phyloP scores from a whole-genome alignment of 2,797 vertebrate genomes.

The Bradypus variegatus region DNA sequence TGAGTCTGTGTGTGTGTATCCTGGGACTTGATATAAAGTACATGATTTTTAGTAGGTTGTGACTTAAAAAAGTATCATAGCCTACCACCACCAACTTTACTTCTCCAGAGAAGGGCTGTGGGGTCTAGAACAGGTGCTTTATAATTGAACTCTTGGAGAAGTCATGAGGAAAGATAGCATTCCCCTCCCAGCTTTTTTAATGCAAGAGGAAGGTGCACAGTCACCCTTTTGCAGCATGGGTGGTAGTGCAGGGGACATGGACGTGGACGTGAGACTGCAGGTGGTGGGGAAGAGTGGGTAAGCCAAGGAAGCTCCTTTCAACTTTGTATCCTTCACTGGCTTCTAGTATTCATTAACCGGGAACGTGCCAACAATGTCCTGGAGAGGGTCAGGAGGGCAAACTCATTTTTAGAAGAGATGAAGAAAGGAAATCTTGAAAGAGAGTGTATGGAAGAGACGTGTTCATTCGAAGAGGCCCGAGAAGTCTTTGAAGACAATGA shows the following conservation, averaged over 20 bases:
- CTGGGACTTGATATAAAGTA: background rate
- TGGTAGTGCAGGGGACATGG: no score
- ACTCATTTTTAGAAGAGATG: conserved; percentile 80
- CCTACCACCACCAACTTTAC: background rate
- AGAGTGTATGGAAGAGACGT: conserved; percentile 88
- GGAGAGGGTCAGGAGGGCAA: conserved; percentile 80
- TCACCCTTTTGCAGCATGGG: background rate
- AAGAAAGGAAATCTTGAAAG: conserved; percentile 88
- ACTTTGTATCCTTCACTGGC: background rate
- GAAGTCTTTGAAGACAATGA: conserved; percentile 88
- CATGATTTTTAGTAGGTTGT: background rate
- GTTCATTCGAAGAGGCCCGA: conserved; percentile 85
- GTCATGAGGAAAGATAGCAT: background rate
- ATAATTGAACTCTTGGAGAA: background rate
- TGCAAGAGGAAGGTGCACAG: background rate
- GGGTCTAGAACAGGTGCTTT: background rate
- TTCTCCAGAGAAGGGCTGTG: background rate
- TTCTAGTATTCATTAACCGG: conserved; percentile 81
- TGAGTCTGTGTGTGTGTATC: background rate
- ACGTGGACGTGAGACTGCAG: background rate
- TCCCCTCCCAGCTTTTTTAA: background rate
- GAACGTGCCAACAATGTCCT: conserved; percentile 78
- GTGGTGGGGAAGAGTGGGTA: no score
- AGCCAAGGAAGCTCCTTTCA: background rate
- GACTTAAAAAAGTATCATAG: background rate